These are phyloP conservation scores for Dysdera silvatica DNA, from an alignment of 1,140 invertebrate species.

Conservation along the genomic window DNA sequence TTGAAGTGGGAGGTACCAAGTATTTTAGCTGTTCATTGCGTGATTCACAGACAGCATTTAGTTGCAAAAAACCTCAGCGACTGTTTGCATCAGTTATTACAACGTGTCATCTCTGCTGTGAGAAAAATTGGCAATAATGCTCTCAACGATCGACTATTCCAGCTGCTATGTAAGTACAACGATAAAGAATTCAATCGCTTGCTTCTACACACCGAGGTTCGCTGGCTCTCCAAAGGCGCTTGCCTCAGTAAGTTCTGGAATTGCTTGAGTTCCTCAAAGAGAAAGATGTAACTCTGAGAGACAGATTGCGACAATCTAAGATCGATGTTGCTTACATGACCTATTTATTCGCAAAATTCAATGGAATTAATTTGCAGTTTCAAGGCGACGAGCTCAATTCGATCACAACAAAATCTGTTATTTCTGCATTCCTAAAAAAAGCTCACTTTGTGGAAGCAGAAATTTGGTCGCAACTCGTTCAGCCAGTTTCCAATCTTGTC, in stretches of 20 bases:
- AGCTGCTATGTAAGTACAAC: constrained; percentile 25
- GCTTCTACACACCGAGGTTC: constrained; percentile 3
- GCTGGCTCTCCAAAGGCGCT: constrained; percentile 25
- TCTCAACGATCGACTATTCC: constrained; percentile 29
- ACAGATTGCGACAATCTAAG: constrained; percentile 1
- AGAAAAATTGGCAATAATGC: no score
- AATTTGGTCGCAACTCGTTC: constrained; percentile 4
- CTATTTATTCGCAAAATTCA: constrained; percentile 19
- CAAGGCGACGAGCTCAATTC: constrained; percentile 28
- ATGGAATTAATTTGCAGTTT: constrained; percentile 27
- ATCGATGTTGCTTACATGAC: constrained; percentile 2
- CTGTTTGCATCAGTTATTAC: constrained; percentile 25
- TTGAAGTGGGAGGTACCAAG: constrained; percentile 29
- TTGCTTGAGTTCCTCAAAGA: background rate
- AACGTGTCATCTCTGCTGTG: constrained; percentile 26
- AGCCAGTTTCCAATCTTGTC: constrained; percentile 11
- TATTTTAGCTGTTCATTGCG: constrained; percentile 26
- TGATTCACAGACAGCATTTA: constrained; percentile 24
- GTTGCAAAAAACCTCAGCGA: constrained; percentile 25
- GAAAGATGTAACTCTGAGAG: background rate
- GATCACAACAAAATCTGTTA: constrained; percentile 26
- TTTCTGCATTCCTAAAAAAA: constrained; percentile 24
- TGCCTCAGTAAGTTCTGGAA: constrained; percentile 26
- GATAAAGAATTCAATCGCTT: constrained; percentile 32
- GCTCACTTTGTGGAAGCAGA: constrained; percentile 20